A percentile compares a stretch with the other conserved stretches of the same genome.
Conservation (phyloP, 2,888 invertebrate genomes). For the Heliconius ethilla region DNA sequence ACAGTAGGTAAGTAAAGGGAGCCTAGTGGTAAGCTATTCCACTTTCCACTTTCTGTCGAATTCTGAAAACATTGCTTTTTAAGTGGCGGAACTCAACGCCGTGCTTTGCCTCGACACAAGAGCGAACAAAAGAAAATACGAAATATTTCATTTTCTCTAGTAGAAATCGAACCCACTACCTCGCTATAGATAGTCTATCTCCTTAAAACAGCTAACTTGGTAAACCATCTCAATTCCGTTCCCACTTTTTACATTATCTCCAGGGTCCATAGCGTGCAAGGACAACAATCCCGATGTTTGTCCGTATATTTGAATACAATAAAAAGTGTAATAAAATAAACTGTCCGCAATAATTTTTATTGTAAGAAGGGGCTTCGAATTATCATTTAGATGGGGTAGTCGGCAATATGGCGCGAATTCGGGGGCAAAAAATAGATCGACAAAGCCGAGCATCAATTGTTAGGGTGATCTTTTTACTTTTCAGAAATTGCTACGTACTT, state of each 20-base stretch:
- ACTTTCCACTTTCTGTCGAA: too few species aligned
- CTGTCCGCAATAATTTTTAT: constrained; percentile 81
- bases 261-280: constrained; percentile 43
- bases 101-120: too few species aligned
- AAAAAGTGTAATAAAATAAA: constrained; percentile 81
- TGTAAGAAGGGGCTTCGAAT: constrained; percentile 77
- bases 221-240: constrained; percentile 40
- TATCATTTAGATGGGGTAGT: constrained; percentile 81
- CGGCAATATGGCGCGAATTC: constrained; percentile 76
- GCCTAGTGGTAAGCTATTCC: too few species aligned
- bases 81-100: too few species aligned
- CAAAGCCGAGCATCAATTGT: constrained; percentile 61
- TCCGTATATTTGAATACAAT: constrained; percentile 73
- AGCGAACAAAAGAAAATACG: too few species aligned
- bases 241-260: constrained; percentile 38
- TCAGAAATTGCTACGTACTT: constrained; percentile 60
- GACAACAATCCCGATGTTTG: constrained; percentile 44
- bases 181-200: constrained; percentile 15
- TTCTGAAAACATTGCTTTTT: too few species aligned
- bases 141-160: too few species aligned
- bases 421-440: constrained; percentile 65
- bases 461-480: constrained; percentile 64
- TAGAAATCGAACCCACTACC: too few species aligned
- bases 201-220: constrained; percentile 29
- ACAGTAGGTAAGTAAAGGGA: too few species aligned